These are phyloP conservation scores for Rhynchomys soricoides DNA, from an alignment of 2,113 vertebrate genomes.

Conservation along the genomic window DNA sequence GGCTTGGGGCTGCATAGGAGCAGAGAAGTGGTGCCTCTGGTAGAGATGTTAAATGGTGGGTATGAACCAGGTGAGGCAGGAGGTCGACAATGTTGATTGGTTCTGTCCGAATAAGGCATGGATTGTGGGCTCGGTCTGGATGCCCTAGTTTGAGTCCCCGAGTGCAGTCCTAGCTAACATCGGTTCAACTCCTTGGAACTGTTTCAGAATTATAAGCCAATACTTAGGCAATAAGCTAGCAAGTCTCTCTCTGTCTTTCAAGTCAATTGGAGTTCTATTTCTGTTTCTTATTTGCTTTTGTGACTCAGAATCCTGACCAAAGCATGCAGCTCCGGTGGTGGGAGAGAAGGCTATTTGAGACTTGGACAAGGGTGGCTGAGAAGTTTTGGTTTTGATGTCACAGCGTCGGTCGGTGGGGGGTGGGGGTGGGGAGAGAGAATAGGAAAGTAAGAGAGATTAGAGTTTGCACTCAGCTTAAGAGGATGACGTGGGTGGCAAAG, in stretches of 20 bases:
- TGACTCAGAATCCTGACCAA: slow-evolving; percentile 6
- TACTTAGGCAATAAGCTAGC: not conserved
- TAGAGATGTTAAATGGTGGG: not conserved
- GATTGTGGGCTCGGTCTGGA: not conserved
- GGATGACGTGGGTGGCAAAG: not conserved
- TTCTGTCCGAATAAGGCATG: not conserved
- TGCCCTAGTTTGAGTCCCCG: not conserved
- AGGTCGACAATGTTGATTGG: not conserved
- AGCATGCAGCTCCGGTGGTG: not conserved
- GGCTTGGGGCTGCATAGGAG: too few species aligned
- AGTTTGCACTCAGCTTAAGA: not conserved
- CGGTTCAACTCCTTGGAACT: not conserved
- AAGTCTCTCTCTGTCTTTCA: not conserved
- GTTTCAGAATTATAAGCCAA: not conserved
- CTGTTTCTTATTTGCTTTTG: slow-evolving; percentile 23
- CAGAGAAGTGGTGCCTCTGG: not conserved
- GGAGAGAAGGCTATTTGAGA: not conserved
- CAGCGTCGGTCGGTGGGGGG: too few species aligned
- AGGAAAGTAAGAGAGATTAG: not conserved
- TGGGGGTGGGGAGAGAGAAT: not conserved
- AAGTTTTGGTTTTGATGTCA: not conserved
- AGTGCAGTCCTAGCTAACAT: not conserved
- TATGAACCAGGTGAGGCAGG: not conserved
- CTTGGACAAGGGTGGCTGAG: not conserved
- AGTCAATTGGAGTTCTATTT: not conserved